phyloP scores from a whole-genome alignment of 1,140 invertebrate species.

The Eumeta japonica region DNA sequence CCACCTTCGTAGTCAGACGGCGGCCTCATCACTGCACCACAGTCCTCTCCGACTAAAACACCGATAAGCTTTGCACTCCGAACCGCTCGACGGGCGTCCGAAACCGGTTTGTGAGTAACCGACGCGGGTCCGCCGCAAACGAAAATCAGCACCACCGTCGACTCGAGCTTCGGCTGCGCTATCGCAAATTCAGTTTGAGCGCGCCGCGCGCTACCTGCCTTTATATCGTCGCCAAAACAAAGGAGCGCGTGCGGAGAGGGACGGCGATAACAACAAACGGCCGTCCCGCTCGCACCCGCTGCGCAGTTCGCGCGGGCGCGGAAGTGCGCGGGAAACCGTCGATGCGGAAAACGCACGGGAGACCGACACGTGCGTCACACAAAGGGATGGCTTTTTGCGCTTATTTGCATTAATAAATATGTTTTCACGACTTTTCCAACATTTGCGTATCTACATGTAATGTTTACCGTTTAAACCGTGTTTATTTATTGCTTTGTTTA shows the following conservation, averaged over 20 bases:
- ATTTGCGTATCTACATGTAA: no score
- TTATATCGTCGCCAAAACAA: constrained; percentile 55
- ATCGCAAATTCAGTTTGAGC: constrained; percentile 50
- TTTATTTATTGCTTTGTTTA: no score
- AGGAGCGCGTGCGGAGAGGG: constrained; percentile 45
- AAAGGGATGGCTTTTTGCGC: no score
- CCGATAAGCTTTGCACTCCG: not conserved
- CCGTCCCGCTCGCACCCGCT: constrained; percentile 36
- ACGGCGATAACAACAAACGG: constrained; percentile 44
- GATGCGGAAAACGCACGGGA: constrained; percentile 14
- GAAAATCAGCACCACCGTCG: constrained; percentile 41
- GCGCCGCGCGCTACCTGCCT: constrained; percentile 34
- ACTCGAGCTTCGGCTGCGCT: constrained; percentile 43
- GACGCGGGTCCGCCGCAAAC: not conserved
- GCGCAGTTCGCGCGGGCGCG: constrained; percentile 43
- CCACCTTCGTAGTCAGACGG: constrained; percentile 56
- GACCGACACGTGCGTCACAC: no score
- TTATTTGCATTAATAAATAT: no score
- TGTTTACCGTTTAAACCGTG: no score
- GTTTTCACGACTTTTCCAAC: no score
- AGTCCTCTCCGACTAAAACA: constrained; percentile 5
- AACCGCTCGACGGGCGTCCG: not conserved
- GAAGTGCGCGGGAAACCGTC: constrained; percentile 37
- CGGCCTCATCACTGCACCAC: constrained; percentile 61
- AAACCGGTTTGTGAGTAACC: not conserved